These are phyloP conservation scores for Podotricha telesiphe DNA, from an alignment of 2,888 invertebrate species.

Conservation along the genomic window DNA sequence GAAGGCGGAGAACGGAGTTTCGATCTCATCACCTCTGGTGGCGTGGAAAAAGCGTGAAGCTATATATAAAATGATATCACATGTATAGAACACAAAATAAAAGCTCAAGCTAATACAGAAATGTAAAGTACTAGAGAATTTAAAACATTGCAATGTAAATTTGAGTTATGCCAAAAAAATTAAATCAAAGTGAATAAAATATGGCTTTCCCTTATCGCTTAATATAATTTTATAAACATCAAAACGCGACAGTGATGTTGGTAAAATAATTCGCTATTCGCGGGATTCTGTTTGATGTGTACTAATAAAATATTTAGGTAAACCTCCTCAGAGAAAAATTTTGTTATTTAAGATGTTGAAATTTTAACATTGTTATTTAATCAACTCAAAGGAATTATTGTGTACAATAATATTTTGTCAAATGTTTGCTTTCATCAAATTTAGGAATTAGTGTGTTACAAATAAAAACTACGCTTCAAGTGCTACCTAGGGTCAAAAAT, in stretches of 20 bases:
- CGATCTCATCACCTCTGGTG: no score
- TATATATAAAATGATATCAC: no score
- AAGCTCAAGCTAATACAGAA: background rate
- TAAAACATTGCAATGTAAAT: background rate
- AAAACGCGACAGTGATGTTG: slow-evolving; percentile 34
- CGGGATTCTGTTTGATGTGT: slow-evolving; percentile 35
- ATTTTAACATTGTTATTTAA: slow-evolving; percentile 25
- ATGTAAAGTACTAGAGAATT: background rate
- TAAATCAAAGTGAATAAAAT: slow-evolving; percentile 12
- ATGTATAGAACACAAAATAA: no score
- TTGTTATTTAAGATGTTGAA: slow-evolving; percentile 34
- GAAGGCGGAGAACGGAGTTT: no score
- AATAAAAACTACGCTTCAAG: no score
- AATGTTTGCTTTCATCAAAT: background rate
- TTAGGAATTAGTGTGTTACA: background rate
- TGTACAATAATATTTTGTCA: background rate
- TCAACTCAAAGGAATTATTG: slow-evolving; percentile 12
- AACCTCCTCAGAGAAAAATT: slow-evolving; percentile 38
- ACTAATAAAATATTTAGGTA: slow-evolving; percentile 39
- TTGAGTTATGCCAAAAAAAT: slow-evolving; percentile 14
- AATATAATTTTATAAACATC: slow-evolving; percentile 36
- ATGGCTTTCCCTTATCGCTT: slow-evolving; percentile 21
- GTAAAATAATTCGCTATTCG: slow-evolving; percentile 39
- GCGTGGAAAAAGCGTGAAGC: no score
- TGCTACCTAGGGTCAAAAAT: no score